Conservation (phyloP, 2,888 invertebrate species). For the Philopedon plagiatum region DNA sequence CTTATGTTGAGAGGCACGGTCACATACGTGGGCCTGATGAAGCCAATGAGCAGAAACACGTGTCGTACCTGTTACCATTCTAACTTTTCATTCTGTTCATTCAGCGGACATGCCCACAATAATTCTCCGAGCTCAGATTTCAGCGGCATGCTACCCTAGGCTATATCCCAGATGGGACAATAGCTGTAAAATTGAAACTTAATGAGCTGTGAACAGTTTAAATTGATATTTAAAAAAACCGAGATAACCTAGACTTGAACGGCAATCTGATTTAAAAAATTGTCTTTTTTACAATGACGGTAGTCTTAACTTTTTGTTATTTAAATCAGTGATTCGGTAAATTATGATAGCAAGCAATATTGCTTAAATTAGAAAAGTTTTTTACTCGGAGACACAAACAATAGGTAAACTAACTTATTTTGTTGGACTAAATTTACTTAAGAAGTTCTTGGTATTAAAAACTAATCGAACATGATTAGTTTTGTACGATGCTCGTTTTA, state of each 20-base stretch:
- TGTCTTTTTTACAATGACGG: constrained; percentile 67
- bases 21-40: too few species aligned
- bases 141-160: constrained; percentile 67
- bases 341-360: constrained; percentile 56
- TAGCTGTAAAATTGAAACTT: constrained; percentile 71
- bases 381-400: background rate
- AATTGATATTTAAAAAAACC: constrained; percentile 71
- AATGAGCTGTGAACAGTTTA: constrained; percentile 70
- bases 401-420: too few species aligned
- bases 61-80: too few species aligned
- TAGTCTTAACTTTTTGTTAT: constrained; percentile 63
- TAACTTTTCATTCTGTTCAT: too few species aligned
- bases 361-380: constrained; percentile 3
- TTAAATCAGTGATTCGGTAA: constrained; percentile 68
- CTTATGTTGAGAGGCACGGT: too few species aligned
- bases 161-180: constrained; percentile 70
- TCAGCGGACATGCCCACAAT: too few species aligned
- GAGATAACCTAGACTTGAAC: constrained; percentile 69
- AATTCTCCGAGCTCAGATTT: constrained; percentile 63
- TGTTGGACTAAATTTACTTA: background rate
- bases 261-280: constrained; percentile 69
- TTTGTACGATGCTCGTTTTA: background rate
- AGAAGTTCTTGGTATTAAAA: background rate
- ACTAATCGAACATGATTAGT: background rate
- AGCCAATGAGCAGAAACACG: too few species aligned